phyloP scores from a whole-genome alignment of 2,888 invertebrate species.

The Tholera decimalis region DNA sequence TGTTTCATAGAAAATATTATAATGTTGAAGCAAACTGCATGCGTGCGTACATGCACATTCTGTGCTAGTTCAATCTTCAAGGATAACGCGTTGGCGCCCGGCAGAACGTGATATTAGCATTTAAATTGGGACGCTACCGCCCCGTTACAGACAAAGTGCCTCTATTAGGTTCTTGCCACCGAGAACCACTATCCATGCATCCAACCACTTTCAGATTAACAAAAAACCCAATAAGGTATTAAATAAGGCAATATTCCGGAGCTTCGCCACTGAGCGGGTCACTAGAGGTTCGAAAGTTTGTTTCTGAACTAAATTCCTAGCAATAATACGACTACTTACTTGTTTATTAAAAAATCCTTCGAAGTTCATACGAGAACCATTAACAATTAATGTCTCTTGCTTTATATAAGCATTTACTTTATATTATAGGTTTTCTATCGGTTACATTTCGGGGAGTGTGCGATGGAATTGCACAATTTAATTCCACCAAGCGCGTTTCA shows the following conservation, averaged over 20 bases:
- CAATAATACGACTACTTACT: no score
- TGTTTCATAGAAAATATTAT: constrained; percentile 36
- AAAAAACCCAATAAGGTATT: neutral
- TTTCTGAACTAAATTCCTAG: neutral
- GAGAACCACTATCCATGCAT: constrained; percentile 28
- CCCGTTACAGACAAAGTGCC: constrained; percentile 59
- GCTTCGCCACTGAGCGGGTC: neutral
- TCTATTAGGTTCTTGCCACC: constrained; percentile 25
- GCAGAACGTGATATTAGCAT: constrained; percentile 80
- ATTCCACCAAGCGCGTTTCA: no score
- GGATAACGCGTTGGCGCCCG: constrained; percentile 74
- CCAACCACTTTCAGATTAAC: constrained; percentile 8
- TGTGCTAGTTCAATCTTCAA: constrained; percentile 75
- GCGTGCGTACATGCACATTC: constrained; percentile 71
- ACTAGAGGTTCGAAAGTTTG: neutral
- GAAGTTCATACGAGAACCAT: neutral
- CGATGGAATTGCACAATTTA: no score
- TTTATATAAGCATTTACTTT: no score
- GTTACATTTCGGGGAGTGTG: no score
- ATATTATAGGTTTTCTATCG: no score
- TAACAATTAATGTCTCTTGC: no score
- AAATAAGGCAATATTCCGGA: neutral
- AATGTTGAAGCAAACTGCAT: constrained; percentile 43
- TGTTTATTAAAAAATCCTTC: neutral
- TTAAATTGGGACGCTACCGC: constrained; percentile 76